Evolutionary conservation across 2,113 vertebrate species (phyloP).

Genomic region (Sinocyclocheilus rhinocerous): DNA sequence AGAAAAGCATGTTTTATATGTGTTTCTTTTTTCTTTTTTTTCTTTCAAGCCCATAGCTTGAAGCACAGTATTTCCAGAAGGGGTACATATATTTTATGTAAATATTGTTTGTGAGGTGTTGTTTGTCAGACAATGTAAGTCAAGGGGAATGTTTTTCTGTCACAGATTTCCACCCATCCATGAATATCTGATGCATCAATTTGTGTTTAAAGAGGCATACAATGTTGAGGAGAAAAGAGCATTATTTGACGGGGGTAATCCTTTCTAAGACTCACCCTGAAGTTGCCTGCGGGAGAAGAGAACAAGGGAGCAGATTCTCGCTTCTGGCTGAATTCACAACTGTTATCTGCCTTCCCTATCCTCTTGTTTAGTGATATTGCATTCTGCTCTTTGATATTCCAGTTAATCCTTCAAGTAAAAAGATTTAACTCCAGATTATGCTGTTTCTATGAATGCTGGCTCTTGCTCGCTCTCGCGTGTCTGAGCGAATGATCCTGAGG

Average conservation of each 20-base stretch:
- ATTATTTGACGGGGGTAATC: slow-evolving; percentile 79
- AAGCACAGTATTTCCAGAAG: slow-evolving; percentile 50
- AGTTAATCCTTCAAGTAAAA: slow-evolving; percentile 77
- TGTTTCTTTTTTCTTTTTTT: neutral
- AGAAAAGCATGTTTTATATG: neutral
- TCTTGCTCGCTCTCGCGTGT: slow-evolving; percentile 59
- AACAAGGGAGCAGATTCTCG: slow-evolving; percentile 67
- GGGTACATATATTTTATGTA: slow-evolving; percentile 59
- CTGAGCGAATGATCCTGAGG: slow-evolving; percentile 57
- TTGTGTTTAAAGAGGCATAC: slow-evolving; percentile 75
- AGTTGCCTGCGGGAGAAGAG: slow-evolving; percentile 72
- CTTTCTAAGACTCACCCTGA: slow-evolving; percentile 76
- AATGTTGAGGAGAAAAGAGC: slow-evolving; percentile 75
- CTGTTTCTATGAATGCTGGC: slow-evolving; percentile 69
- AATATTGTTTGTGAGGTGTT: slow-evolving; percentile 67
- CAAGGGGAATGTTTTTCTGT: slow-evolving; percentile 70
- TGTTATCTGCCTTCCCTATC: slow-evolving; percentile 71
- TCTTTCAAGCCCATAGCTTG: neutral
- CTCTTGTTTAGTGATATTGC: slow-evolving; percentile 71
- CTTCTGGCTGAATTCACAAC: slow-evolving; percentile 61
- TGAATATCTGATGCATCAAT: slow-evolving; percentile 82
- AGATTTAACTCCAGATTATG: slow-evolving; percentile 74
- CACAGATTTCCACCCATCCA: slow-evolving; percentile 70
- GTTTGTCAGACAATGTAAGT: slow-evolving; percentile 64
- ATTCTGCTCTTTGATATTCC: slow-evolving; percentile 77